phyloP scores from a whole-genome alignment of 2,888 invertebrate species.

The Chironomus tentans region DNA sequence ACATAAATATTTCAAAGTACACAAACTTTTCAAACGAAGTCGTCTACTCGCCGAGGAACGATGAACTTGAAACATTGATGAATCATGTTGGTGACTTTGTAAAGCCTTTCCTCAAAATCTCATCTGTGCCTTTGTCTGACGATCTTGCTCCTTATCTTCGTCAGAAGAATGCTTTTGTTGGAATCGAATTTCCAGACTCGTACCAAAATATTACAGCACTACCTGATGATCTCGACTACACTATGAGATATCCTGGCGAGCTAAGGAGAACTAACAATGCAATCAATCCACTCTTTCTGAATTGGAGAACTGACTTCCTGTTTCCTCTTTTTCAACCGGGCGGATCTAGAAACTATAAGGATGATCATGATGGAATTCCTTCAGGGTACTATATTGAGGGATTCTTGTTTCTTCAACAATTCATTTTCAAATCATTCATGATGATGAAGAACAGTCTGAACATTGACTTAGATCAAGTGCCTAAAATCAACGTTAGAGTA shows the following conservation, averaged over 20 bases:
- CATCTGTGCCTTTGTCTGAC: slow-evolving; percentile 9
- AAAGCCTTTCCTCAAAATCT: neutral
- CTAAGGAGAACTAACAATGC: slow-evolving; percentile 38
- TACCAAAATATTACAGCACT: slow-evolving; percentile 14
- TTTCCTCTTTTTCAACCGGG: slow-evolving; percentile 55
- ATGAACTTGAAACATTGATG: slow-evolving; percentile 26
- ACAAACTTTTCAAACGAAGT: slow-evolving; percentile 15
- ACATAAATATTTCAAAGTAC: neutral
- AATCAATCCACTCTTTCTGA: slow-evolving; percentile 33
- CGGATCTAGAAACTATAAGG: slow-evolving; percentile 50
- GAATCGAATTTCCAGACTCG: slow-evolving; percentile 28
- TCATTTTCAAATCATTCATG: slow-evolving; percentile 14
- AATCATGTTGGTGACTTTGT: slow-evolving; percentile 8
- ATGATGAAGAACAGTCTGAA: neutral
- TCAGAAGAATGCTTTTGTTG: slow-evolving; percentile 26
- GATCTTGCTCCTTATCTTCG: slow-evolving; percentile 23
- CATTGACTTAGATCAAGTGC: neutral
- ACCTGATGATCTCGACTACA: slow-evolving; percentile 43
- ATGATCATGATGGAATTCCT: slow-evolving; percentile 45
- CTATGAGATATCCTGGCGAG: slow-evolving; percentile 51
- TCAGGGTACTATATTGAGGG: slow-evolving; percentile 27
- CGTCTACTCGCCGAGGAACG: slow-evolving; percentile 29
- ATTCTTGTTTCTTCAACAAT: slow-evolving; percentile 19
- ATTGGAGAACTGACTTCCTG: slow-evolving; percentile 56
- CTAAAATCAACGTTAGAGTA: neutral